These are phyloP conservation scores for Porites divaricata DNA, from an alignment of 92 coral and sea anemone species.

Conservation along the genomic window DNA sequence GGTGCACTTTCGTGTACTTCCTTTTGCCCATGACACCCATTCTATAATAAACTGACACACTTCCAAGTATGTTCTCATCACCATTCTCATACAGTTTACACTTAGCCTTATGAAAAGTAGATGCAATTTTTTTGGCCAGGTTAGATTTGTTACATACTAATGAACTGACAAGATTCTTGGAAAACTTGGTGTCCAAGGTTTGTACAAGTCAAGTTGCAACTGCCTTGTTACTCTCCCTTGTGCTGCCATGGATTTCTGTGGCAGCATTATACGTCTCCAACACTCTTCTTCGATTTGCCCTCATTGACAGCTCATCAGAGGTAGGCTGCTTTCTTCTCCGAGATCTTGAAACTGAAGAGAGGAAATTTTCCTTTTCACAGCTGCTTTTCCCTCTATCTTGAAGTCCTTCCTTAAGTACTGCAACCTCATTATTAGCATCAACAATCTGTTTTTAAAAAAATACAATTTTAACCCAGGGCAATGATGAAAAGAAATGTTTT, in stretches of 20 bases:
- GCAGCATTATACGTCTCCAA: constrained; percentile 44
- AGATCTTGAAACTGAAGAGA: constrained; percentile 23
- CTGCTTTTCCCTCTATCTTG: neutral
- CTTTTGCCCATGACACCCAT: constrained; percentile 60
- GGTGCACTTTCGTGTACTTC: constrained; percentile 52
- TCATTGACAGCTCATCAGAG: constrained; percentile 32
- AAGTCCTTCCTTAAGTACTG: constrained; percentile 41
- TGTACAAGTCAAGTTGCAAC: constrained; percentile 54
- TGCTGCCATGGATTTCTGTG: constrained; percentile 43
- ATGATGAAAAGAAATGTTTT: neutral
- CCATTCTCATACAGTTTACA: constrained; percentile 43
- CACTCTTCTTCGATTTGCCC: constrained; percentile 40
- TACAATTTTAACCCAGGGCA: neutral
- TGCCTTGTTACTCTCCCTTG: constrained; percentile 34
- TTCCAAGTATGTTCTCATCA: constrained; percentile 57
- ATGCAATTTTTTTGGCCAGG: constrained; percentile 31
- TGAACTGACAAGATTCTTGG: constrained; percentile 36
- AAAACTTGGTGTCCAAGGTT: constrained; percentile 42
- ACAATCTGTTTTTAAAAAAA: neutral
- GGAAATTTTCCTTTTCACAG: constrained; percentile 1
- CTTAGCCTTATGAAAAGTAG: constrained; percentile 36
- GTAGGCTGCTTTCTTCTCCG: constrained; percentile 29
- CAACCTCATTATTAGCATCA: constrained; percentile 25
- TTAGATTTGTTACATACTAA: constrained; percentile 34
- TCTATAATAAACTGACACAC: constrained; percentile 59